Evolutionary conservation across 2,888 invertebrate species (phyloP).

Genomic region (Scaptomyza tumidula): DNA sequence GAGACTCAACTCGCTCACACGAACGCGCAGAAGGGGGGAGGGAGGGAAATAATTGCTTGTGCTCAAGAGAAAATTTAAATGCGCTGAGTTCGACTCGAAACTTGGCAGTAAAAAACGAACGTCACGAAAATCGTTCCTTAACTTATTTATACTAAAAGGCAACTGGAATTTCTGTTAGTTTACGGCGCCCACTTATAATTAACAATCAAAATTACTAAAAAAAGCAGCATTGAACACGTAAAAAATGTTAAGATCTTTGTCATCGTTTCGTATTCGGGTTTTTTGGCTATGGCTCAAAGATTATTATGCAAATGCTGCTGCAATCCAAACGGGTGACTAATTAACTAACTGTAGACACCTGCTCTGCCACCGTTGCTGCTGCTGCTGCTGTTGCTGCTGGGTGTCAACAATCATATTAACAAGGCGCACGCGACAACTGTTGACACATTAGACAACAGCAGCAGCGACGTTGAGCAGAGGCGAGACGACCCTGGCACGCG

Average conservation of each 20-base stretch:
- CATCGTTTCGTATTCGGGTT: too few relatives aligned
- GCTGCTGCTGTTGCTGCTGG: constrained; percentile 7
- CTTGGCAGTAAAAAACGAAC: constrained; percentile 4
- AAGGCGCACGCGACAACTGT: constrained; percentile 52
- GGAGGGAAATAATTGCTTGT: constrained; percentile 3
- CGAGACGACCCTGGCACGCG: constrained; percentile 58
- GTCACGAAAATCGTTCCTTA: too few relatives aligned
- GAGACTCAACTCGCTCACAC: background rate
- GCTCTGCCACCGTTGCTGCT: background rate
- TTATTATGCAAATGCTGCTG: constrained; percentile 26
- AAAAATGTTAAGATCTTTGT: too few relatives aligned
- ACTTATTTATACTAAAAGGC: too few relatives aligned
- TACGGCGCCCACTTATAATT: too few relatives aligned
- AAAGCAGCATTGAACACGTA: too few relatives aligned
- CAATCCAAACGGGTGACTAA: constrained; percentile 29
- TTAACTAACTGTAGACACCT: background rate
- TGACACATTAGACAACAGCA: constrained; percentile 31
- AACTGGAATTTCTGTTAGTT: too few relatives aligned
- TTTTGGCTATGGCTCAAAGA: too few relatives aligned
- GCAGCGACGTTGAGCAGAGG: background rate
- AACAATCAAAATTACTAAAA: too few relatives aligned
- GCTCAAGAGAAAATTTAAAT: constrained; percentile 48
- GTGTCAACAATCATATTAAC: constrained; percentile 13
- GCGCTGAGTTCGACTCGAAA: constrained; percentile 53
- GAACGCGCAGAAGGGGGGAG: too few relatives aligned